Evolutionary conservation across 2,797 vertebrate genomes (phyloP).

Genomic region (Aeoliscus strigatus): DNA sequence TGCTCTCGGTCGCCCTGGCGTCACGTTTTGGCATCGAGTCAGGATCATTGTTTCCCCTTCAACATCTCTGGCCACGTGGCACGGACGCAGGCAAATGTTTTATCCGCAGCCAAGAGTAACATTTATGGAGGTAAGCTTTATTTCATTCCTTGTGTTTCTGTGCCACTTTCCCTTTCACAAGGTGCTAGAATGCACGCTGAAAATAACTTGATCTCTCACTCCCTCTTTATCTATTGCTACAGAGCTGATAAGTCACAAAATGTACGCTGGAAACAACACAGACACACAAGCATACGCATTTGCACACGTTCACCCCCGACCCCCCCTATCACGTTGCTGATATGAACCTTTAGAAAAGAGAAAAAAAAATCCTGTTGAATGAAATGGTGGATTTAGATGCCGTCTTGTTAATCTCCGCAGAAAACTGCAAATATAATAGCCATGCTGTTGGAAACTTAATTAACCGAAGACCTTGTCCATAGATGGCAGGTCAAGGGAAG

Average conservation of each 20-base stretch:
- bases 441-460: conserved; percentile 54
- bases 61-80: conserved; percentile 52
- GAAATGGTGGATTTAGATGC: conserved; percentile 63
- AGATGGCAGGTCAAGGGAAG: conserved; percentile 61
- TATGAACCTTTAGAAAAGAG: conserved; percentile 53
- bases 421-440: conserved; percentile 58
- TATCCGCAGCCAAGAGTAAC: conserved; percentile 57
- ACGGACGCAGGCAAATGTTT: conserved; percentile 42
- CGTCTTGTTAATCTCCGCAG: conserved; percentile 63
- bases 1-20: conserved; percentile 55
- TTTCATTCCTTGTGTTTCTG: too few relatives aligned
- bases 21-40: conserved; percentile 57
- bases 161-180: conserved; percentile 23
- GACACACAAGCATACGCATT: conserved; percentile 7
- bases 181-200: conserved; percentile 27
- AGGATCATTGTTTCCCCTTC: conserved; percentile 33
- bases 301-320: conserved; percentile 1
- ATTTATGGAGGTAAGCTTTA: conserved; percentile 62
- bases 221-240: conserved; percentile 28
- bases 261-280: conserved; percentile 36
- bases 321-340: conserved; percentile 46
- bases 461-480: conserved; percentile 60
- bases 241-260: conserved; percentile 33
- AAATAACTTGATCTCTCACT: conserved; percentile 10
- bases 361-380: conserved; percentile 57